Evolutionary conservation across 2,113 vertebrate genomes (phyloP).

Genomic region (Coracopsis vasa): DNA sequence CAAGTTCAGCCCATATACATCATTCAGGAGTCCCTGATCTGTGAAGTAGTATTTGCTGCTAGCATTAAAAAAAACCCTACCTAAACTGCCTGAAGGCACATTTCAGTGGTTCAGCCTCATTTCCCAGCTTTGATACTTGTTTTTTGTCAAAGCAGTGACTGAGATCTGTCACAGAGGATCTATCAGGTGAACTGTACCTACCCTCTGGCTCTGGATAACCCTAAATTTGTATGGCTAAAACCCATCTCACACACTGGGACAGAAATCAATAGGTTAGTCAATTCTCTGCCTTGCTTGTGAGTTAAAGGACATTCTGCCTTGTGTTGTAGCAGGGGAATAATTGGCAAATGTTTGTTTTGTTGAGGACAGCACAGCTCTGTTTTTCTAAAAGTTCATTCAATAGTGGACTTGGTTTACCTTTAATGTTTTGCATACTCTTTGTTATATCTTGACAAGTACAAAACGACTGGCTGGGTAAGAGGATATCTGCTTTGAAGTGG

Average conservation of each 20-base stretch:
- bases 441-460: neutral
- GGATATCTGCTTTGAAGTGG: neutral
- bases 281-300: neutral
- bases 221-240: neutral
- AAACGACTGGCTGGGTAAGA: neutral
- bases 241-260: neutral
- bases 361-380: neutral
- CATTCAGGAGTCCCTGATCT: neutral
- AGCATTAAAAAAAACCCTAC: neutral
- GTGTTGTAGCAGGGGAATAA: neutral
- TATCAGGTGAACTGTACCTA: neutral
- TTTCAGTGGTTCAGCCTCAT: neutral
- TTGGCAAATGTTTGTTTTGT: neutral
- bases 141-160: slow-evolving; percentile 4
- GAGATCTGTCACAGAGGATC: slow-evolving; percentile 40
- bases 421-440: neutral
- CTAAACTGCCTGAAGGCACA: neutral
- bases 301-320: neutral
- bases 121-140: neutral
- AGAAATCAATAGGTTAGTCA: slow-evolving; percentile 15
- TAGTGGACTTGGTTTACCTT: neutral
- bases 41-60: neutral
- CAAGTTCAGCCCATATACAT: neutral
- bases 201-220: slow-evolving; percentile 21
- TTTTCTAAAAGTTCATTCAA: neutral